Evolutionary conservation across 2,113 vertebrate genomes (phyloP).

Genomic region (Trogon melanurus): DNA sequence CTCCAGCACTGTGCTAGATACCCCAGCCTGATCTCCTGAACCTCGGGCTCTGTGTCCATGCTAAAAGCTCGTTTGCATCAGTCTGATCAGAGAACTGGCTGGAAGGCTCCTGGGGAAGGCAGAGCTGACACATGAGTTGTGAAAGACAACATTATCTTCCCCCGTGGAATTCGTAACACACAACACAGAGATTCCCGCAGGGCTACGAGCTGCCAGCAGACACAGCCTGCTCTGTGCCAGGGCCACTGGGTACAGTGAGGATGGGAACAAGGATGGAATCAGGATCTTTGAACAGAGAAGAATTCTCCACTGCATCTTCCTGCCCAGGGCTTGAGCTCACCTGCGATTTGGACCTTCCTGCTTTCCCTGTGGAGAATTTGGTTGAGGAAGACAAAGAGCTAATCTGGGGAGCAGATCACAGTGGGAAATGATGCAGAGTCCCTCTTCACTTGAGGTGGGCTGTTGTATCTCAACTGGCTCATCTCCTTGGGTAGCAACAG

Average conservation of each 20-base stretch:
- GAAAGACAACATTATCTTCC: background rate
- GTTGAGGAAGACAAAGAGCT: background rate
- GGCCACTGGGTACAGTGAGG: fast-evolving
- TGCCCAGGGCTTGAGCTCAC: background rate
- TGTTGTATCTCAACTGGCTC: background rate
- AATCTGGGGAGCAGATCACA: background rate
- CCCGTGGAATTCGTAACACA: background rate
- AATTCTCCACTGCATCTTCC: background rate
- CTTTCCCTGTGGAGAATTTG: background rate
- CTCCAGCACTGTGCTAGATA: background rate
- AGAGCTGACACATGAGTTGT: background rate
- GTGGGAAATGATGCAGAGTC: background rate
- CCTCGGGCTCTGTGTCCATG: background rate
- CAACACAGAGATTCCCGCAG: background rate
- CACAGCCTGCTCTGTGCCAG: background rate
- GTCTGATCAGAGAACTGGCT: background rate
- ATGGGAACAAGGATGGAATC: background rate
- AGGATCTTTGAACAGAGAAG: background rate
- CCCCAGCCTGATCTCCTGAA: background rate
- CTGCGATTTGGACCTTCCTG: background rate
- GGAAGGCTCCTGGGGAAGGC: background rate
- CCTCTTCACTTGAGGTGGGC: background rate
- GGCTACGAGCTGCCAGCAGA: background rate
- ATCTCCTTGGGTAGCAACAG: fast-evolving
- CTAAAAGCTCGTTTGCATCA: background rate